These are phyloP conservation scores for Potamilus streckersoni DNA, from an alignment of 1,140 invertebrate species.

Conservation along the genomic window DNA sequence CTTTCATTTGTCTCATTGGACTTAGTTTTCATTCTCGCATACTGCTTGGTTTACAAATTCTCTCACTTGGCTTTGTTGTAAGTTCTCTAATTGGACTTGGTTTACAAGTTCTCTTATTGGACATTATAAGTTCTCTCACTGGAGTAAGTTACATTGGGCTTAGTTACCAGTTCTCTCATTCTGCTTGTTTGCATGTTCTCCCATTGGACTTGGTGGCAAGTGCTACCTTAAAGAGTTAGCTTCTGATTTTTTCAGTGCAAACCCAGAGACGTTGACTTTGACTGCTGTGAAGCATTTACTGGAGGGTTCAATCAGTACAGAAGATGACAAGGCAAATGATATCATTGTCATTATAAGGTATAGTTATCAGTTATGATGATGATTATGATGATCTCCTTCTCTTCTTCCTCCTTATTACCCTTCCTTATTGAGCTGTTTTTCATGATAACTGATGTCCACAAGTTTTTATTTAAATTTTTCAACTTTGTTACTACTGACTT, in stretches of 20 bases:
- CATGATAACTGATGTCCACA: no score
- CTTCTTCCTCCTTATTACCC: no score
- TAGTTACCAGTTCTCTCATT: no score
- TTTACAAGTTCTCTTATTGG: background rate
- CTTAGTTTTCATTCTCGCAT: no score
- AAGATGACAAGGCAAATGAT: slow-evolving; percentile 43
- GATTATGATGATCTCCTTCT: no score
- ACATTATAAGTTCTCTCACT: background rate
- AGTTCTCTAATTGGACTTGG: background rate
- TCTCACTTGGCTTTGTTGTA: no score
- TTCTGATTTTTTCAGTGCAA: slow-evolving; percentile 42
- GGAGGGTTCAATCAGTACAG: slow-evolving; percentile 51
- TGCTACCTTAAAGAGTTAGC: background rate
- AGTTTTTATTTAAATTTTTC: no score
- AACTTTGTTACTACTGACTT: no score
- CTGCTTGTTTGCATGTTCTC: background rate
- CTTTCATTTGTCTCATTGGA: no score
- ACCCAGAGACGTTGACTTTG: slow-evolving; percentile 64
- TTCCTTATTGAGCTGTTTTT: no score
- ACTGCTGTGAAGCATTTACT: slow-evolving; percentile 67
- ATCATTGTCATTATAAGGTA: slow-evolving; percentile 57
- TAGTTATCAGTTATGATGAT: no score
- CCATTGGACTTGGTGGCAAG: background rate
- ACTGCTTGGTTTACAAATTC: no score
- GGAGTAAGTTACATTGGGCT: background rate